Percentiles rank a stretch among this genome's conserved stretches.
Evolutionary conservation across 1,140 invertebrate species (phyloP).

Genomic region (Drosophila kanapiae): DNA sequence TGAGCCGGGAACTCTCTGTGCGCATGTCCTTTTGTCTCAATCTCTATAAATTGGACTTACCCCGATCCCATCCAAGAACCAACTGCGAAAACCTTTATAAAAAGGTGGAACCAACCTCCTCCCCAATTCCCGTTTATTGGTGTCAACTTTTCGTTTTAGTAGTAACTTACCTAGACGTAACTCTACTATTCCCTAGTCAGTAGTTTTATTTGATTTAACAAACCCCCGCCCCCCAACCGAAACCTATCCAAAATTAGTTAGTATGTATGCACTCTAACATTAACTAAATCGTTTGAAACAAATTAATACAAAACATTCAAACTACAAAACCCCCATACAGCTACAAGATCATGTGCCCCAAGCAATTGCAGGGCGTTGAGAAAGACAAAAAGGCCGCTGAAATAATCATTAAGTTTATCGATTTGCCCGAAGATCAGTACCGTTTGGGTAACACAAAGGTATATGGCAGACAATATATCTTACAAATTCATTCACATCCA

Average conservation of each 20-base stretch:
- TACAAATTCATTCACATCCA: slow-evolving; percentile 24
- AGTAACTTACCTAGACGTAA: slow-evolving; percentile 66
- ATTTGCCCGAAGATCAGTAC: slow-evolving; percentile 96
- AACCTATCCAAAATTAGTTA: slow-evolving; percentile 33
- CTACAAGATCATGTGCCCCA: slow-evolving; percentile 97
- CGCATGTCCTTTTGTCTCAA: slow-evolving; percentile 49
- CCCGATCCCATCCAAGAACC: slow-evolving; percentile 10
- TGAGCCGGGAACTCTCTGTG: slow-evolving; percentile 35
- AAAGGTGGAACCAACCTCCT: slow-evolving; percentile 37
- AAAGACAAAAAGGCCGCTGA: slow-evolving; percentile 93
- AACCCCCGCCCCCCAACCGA: background rate
- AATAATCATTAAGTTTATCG: slow-evolving; percentile 94
- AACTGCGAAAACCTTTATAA: slow-evolving; percentile 43
- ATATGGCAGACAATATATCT: slow-evolving; percentile 85
- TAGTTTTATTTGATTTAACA: slow-evolving; percentile 43
- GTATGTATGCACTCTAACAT: slow-evolving; percentile 46
- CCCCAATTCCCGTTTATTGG: slow-evolving; percentile 36
- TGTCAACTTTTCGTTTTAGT: slow-evolving; percentile 39
- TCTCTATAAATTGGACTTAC: slow-evolving; percentile 29
- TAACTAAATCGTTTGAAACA: slow-evolving; percentile 48
- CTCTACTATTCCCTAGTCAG: slow-evolving; percentile 47
- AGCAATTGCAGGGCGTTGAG: slow-evolving; percentile 90
- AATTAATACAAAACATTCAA: slow-evolving; percentile 51
- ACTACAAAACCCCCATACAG: slow-evolving; percentile 86
- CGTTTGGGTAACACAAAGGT: slow-evolving; percentile 98